A percentile compares a stretch with the other conserved stretches of the same genome.
Evolutionary conservation across 35 echinoderm and acorn worm species (phyloP).

Genomic region (Apostichopus californicus): DNA sequence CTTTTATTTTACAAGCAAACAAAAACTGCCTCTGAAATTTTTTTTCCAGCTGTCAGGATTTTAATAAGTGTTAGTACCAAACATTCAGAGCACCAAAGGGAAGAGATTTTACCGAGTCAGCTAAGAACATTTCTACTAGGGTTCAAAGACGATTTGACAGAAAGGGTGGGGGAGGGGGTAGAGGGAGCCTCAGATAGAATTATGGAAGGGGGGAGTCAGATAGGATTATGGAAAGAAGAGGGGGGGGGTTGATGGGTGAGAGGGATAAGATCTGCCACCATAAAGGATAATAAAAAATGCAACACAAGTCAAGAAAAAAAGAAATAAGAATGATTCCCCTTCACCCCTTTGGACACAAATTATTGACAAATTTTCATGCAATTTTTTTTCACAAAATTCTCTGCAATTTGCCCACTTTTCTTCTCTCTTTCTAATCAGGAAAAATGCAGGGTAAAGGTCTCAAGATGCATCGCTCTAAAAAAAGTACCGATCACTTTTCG

Average conservation of each 20-base stretch:
- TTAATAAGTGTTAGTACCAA: no score
- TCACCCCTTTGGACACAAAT: neutral
- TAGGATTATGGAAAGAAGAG: neutral
- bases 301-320: neutral
- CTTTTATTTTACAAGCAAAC: no score
- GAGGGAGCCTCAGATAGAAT: neutral
- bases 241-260: neutral
- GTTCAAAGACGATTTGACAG: neutral
- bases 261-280: neutral
- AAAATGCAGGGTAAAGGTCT: neutral
- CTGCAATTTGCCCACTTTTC: neutral
- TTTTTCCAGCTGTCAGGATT: no score
- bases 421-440: neutral
- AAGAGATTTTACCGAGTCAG: no score
- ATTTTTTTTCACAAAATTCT: neutral
- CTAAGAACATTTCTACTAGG: neutral
- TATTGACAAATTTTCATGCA: neutral
- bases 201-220: neutral
- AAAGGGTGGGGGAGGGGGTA: neutral
- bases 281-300: neutral
- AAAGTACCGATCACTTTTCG: no score
- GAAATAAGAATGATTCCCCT: neutral
- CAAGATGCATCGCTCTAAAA: neutral
- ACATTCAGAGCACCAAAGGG: no score
- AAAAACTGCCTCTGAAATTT: no score